Conservation (phyloP, 2,797 vertebrate genomes). For the Micropoecilia bifurca region DNA sequence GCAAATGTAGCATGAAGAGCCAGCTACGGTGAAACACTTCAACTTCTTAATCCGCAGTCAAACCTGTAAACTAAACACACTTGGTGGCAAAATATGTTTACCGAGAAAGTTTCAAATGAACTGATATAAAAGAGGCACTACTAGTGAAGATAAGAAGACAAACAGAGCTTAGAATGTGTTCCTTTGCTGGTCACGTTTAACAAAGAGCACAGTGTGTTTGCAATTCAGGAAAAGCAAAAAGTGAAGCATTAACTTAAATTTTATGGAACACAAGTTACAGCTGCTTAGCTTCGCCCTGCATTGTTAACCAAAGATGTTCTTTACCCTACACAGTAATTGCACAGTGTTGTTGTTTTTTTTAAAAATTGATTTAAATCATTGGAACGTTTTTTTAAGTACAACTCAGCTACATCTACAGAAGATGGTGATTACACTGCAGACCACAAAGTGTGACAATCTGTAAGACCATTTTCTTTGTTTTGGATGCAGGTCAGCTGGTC, state of each 20-base stretch:
- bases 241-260: constrained; percentile 21
- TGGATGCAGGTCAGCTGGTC: background rate
- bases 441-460: background rate
- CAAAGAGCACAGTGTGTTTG: constrained; percentile 12
- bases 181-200: constrained; percentile 24
- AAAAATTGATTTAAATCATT: background rate
- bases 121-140: constrained; percentile 77
- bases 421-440: background rate
- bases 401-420: background rate
- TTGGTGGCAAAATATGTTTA: constrained; percentile 32
- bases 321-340: constrained; percentile 17
- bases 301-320: constrained; percentile 2
- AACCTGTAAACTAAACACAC: constrained; percentile 35
- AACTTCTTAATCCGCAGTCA: constrained; percentile 30
- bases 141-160: constrained; percentile 70
- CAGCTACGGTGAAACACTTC: constrained; percentile 21
- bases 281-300: constrained; percentile 12
- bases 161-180: constrained; percentile 30
- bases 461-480: background rate
- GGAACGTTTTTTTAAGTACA: background rate
- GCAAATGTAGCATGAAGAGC: constrained; percentile 4
- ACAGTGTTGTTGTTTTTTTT: constrained; percentile 2
- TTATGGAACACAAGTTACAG: constrained; percentile 12
- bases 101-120: constrained; percentile 46
- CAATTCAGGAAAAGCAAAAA: constrained; percentile 9